Base-by-base conservation (phyloP, 1,140 invertebrate genomes). In the Papilio polytes region DNA sequence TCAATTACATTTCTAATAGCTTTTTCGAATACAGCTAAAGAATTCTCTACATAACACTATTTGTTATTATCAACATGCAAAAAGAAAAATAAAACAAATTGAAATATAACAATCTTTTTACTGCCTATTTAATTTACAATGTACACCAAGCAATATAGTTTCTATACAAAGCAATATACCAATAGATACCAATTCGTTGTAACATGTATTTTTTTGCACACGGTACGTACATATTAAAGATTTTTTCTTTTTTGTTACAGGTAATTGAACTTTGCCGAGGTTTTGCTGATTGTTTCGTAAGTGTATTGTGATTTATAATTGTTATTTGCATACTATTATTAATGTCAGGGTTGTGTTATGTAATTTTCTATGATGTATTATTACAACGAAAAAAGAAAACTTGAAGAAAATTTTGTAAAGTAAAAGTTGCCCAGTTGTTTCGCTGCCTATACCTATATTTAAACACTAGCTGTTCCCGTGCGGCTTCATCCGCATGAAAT, bases 191-290 rank as follows among this genome's bases (percentile, higher is more conserved):
- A 13, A 59, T 78, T 78, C 31, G 6, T 78, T 56, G 26, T 56
- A 78, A 56, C 44, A 36, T 48, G 81, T 86, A 79, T 26, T 83
- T 84, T 84, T 80, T 81, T 70, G 31, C 72, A 78, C 22, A 73
- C 59, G 56, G 46, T 76, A 41, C 78, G 72, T 80, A 82, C 53
- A 63, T 82, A 72, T 78, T 74, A 76, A 78, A 82, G 79, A 84
- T 86, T 84, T 83, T 88, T 80, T 83, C 81, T 89, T 86, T 90
- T 90, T 90, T 91, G 87, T 92, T 92, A 77, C 91, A 93, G 92
- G 92, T 93, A 93, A 92, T 86, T 90, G 89, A 93, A 87, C 89
- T 86, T 83, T 80, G 87, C 12, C 15, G 26, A 31, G 56, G 36
- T 63, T 78, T 78, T 78, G 26, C 9, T 1, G 77, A 78, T 66